Conservation (phyloP, 1,140 invertebrate genomes). For the Cyphomyrmex costatus region DNA sequence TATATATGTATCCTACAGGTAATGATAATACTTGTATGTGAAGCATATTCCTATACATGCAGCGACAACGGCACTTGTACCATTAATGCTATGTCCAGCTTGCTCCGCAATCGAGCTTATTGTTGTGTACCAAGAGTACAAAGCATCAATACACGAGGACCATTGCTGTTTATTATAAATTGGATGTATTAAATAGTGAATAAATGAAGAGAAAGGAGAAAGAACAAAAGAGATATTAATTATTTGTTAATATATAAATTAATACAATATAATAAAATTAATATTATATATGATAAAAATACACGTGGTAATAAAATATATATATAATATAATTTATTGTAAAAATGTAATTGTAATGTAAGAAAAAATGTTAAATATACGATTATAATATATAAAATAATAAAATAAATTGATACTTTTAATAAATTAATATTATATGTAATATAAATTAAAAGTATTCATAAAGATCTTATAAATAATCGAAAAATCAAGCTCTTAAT, state of each 20-base stretch:
- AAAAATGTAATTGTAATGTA: background rate
- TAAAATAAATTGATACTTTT: background rate
- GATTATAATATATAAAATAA: background rate
- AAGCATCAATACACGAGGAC: constrained; percentile 43
- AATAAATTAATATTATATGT: background rate
- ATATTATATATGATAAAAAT: background rate
- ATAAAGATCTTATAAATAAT: constrained; percentile 4
- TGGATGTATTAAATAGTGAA: background rate
- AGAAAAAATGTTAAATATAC: background rate
- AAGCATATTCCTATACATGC: background rate
- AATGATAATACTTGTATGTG: constrained; percentile 53
- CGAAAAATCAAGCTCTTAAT: background rate
- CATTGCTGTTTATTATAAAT: constrained; percentile 14
- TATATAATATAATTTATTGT: background rate
- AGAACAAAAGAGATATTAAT: constrained; percentile 1
- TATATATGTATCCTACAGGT: constrained; percentile 28
- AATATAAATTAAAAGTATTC: constrained; percentile 7
- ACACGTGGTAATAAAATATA: background rate
- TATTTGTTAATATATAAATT: constrained; percentile 18
- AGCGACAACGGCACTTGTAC: constrained; percentile 33
- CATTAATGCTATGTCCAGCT: constrained; percentile 68
- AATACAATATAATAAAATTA: background rate
- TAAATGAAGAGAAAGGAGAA: background rate
- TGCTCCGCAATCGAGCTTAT: constrained; percentile 71
- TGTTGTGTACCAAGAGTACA: constrained; percentile 62